phyloP scores from a whole-genome alignment of 2,797 vertebrate species.

The Phoeniculus purpureus region DNA sequence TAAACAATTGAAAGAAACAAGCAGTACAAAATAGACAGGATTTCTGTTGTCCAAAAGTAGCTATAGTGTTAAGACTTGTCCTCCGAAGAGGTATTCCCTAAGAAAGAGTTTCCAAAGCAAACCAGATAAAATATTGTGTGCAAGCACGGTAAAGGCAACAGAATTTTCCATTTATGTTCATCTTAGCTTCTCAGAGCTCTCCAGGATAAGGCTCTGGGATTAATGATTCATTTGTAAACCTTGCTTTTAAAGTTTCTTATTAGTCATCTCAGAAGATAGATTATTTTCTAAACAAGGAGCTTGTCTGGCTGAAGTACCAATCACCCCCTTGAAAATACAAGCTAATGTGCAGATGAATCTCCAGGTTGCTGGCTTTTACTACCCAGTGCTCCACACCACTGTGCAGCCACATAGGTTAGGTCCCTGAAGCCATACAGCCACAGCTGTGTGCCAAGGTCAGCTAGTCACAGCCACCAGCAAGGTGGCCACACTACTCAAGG shows the following conservation, averaged over 20 bases:
- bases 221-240: background rate
- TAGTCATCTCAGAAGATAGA: background rate
- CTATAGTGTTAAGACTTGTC: conserved; percentile 3
- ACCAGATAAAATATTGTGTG: conserved; percentile 16
- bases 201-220: background rate
- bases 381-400: background rate
- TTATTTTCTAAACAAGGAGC: background rate
- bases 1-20: conserved; percentile 45
- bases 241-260: background rate
- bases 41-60: conserved; percentile 16
- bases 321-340: background rate
- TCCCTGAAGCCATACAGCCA: background rate
- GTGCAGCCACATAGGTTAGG: rapidly evolving
- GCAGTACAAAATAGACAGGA: background rate
- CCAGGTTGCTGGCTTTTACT: background rate
- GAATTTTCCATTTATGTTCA: conserved; percentile 64
- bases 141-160: background rate
- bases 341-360: rapidly evolving
- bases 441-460: background rate
- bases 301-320: background rate
- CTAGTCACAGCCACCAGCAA: background rate
- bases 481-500: background rate
- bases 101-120: conserved; percentile 55
- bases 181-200: background rate
- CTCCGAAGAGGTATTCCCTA: conserved; percentile 25